Percentiles rank a stretch among this genome's conserved stretches.
Evolutionary conservation across 2,113 vertebrate species (phyloP).

Genomic region (Synodontis membranacea): DNA sequence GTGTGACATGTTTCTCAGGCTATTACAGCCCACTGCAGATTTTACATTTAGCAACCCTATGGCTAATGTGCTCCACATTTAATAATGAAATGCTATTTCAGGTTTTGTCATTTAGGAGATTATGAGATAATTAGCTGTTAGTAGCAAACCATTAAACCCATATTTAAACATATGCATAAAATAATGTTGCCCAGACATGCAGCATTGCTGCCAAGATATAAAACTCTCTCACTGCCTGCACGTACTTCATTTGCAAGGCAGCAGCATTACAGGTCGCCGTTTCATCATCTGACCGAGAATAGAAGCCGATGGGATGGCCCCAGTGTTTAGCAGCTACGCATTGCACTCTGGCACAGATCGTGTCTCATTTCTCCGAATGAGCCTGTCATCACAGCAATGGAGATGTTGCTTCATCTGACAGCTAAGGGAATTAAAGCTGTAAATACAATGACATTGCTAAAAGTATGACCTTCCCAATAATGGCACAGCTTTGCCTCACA

Average conservation of each 20-base stretch:
- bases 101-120: constrained; percentile 5
- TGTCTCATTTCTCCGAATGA: constrained; percentile 7
- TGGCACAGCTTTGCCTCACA: neutral
- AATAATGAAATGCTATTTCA: neutral
- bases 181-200: neutral
- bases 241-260: neutral
- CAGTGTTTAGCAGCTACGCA: constrained; percentile 8
- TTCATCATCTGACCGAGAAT: neutral
- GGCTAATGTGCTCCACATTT: neutral
- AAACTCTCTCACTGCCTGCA: neutral
- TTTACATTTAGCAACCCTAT: neutral
- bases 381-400: constrained; percentile 1
- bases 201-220: neutral
- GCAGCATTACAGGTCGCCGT: neutral
- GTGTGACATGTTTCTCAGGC: neutral
- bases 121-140: neutral
- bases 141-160: neutral
- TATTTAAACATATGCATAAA: neutral
- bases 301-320: neutral
- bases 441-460: constrained; percentile 1
- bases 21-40: neutral
- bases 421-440: constrained; percentile 12
- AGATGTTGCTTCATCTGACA: constrained; percentile 29
- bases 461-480: constrained; percentile 18
- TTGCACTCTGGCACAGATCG: neutral